Conservation (phyloP, 2,113 vertebrate species). For the human region DNA sequence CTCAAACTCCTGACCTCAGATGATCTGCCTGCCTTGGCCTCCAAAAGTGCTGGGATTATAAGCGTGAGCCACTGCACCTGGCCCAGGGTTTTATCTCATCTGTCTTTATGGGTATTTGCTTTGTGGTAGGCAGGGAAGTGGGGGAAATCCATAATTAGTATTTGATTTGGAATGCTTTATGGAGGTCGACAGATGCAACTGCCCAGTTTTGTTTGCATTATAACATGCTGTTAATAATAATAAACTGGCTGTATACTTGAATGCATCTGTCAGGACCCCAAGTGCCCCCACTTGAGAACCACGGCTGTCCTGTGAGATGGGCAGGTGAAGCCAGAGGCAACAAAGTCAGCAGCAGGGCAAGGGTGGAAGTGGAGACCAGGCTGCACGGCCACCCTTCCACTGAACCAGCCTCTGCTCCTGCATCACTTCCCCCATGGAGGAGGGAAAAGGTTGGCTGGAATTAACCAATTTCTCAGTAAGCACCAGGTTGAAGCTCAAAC, state of each 20-base stretch:
- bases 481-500: not conserved
- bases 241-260: not conserved
- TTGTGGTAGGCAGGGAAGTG: not conserved
- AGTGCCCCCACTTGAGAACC: not conserved
- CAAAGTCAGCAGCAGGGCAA: accelerated
- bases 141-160: not conserved
- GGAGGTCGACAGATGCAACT: accelerated
- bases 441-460: not conserved
- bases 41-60: not conserved
- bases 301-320: not conserved
- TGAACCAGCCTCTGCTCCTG: accelerated
- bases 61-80: not conserved
- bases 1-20: not conserved
- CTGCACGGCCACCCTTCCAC: accelerated
- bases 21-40: not conserved
- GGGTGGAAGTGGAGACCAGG: not conserved
- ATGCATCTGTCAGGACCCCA: not conserved
- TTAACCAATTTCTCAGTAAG: not conserved
- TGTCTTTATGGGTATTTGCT: not conserved
- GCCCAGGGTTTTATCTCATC: not conserved
- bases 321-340: not conserved
- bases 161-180: not conserved
- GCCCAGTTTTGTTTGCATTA: not conserved
- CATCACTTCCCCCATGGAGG: not conserved
- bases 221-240: not conserved